Evolutionary conservation across 1,140 invertebrate genomes (phyloP).

Genomic region (Agrilus planipennis): DNA sequence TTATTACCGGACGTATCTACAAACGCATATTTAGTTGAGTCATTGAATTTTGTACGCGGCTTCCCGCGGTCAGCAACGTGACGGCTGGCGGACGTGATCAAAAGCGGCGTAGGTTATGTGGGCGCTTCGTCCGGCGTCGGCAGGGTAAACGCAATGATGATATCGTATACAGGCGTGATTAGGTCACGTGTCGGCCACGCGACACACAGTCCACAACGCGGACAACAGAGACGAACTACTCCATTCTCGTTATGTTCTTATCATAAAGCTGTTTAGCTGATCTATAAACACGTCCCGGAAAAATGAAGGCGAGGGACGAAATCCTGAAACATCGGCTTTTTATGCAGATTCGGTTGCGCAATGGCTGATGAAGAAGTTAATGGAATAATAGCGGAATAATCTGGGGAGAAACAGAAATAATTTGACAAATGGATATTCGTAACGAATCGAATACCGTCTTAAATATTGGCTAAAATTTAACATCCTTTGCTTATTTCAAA

Average conservation of each 20-base stretch:
- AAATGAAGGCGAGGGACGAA: constrained; percentile 11
- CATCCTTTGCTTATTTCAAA: too few relatives aligned
- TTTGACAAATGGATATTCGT: too few relatives aligned
- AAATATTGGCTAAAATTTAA: too few relatives aligned
- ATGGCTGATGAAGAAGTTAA: too few relatives aligned
- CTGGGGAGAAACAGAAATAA: too few relatives aligned
- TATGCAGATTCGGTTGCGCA: constrained; percentile 13
- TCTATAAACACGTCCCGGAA: constrained; percentile 23
- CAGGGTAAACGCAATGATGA: background rate
- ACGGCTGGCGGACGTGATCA: constrained; percentile 1
- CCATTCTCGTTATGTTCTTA: constrained; percentile 25
- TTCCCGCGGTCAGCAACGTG: too few relatives aligned
- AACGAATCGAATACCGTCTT: too few relatives aligned
- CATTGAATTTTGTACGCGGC: too few relatives aligned
- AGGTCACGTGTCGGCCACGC: constrained; percentile 23
- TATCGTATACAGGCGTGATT: background rate
- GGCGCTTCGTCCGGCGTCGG: background rate
- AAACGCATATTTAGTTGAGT: too few relatives aligned
- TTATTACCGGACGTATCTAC: too few relatives aligned
- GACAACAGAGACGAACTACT: constrained; percentile 19
- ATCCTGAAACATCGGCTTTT: constrained; percentile 23
- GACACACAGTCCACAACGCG: constrained; percentile 15
- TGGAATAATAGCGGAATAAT: too few relatives aligned
- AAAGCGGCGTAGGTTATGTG: constrained; percentile 5
- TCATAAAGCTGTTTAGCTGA: constrained; percentile 25